Base-by-base conservation (phyloP, 2,797 vertebrate genomes). In the Siniperca obscura region DNA sequence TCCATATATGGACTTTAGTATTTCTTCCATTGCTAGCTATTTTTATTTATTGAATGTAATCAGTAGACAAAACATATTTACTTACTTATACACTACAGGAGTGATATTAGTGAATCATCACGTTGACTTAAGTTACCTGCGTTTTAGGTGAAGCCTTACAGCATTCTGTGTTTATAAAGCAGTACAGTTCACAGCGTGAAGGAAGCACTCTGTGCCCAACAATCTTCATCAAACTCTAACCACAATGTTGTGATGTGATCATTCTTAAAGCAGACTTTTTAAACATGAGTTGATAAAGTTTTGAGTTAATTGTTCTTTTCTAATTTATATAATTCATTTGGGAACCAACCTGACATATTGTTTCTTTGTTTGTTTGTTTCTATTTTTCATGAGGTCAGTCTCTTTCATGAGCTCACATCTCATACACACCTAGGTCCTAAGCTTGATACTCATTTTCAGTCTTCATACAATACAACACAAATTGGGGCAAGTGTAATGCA, bases 311-410 rank as follows among this genome's bases (percentile, higher is more conserved):
- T 67, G 19, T 52, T 52, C 9, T 30, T 74, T 65, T 56, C 34
- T 65, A 17, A 57, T 38, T 57, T 73, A 13, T 70, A 76, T 68
- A n/a, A 73, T 76, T 73, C 7, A 73, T 53, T 52, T 42, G 2
- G 46, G 52, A 14, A 40, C 78, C 36, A 53, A 61, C 38, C 53
- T 55, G 56, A 76, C 62, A 69, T 52, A 61, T 7, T 78, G 64
- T 30, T 30, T 30, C 30, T 76, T 73, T 21, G 38, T 46, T 61
- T 71, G 36, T 25, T 46, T 68, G 2, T n/a, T 73, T 70, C 40
- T 27, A 71, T 57, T 80, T 73, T 70, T 42, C 22, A 67, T 52
- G 36, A 70, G 64, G 25, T 73, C 30, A 62, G 14, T 75, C 5
- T 53, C 27, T 66, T 75, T 60, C 27, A 17, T 64, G 14, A 27